Evolutionary conservation across 1,140 invertebrate genomes (phyloP).

Genomic region (Danaus plexippus): DNA sequence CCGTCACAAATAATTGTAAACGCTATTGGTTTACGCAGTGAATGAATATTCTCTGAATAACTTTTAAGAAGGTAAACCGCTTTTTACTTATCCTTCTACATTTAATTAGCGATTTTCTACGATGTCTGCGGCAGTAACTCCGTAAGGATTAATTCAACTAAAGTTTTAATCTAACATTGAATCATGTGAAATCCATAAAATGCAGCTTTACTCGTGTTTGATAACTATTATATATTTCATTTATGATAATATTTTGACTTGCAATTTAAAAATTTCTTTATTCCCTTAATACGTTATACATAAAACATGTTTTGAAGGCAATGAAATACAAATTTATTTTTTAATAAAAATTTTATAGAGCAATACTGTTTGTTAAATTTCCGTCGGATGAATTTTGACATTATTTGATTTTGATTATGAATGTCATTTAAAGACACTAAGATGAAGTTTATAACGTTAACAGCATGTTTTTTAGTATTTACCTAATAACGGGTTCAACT

Average conservation of each 20-base stretch:
- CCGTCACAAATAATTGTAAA: neutral
- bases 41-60: conserved; percentile 15
- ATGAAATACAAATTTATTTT: too few relatives aligned
- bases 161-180: conserved; percentile 18
- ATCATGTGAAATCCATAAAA: conserved; percentile 15
- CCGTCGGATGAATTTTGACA: too few relatives aligned
- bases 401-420: conserved; percentile 17
- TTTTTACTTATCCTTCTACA: conserved; percentile 24
- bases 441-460: too few relatives aligned
- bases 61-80: conserved; percentile 27
- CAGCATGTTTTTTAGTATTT: too few relatives aligned
- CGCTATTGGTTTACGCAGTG: conserved; percentile 12
- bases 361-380: too few relatives aligned
- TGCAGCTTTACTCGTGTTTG: conserved; percentile 9
- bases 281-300: too few relatives aligned
- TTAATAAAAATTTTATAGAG: too few relatives aligned
- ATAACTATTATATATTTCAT: too few relatives aligned
- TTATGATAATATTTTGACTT: too few relatives aligned
- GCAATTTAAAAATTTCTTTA: too few relatives aligned
- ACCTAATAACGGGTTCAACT: too few relatives aligned
- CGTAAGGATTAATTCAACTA: conserved; percentile 22
- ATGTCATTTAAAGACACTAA: conserved; percentile 1
- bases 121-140: conserved; percentile 21
- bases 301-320: too few relatives aligned
- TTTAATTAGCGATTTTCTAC: conserved; percentile 27